Evolutionary conservation across 2,797 vertebrate genomes (phyloP), one percentile per base, ranked within the genome.

Genomic region (Pseudochaenichthys georgianus): DNA sequence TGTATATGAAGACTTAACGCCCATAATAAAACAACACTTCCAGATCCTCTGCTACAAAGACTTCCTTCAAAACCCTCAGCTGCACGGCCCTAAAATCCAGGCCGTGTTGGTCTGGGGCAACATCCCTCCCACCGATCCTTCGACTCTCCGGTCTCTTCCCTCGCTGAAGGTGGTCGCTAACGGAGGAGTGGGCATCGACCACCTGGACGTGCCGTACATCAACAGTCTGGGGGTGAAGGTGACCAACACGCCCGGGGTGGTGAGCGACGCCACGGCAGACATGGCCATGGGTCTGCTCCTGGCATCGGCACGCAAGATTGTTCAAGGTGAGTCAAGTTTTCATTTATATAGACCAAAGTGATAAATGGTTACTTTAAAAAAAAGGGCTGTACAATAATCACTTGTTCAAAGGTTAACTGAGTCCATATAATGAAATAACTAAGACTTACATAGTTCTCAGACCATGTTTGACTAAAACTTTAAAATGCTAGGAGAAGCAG

Each of bases 221-320:
- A 76, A 13, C 67, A 73, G 73, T 11, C 69, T 66, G 3, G 82
- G 82, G 12, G 51, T 82, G 31, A 89, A 85, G 79, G 86, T 89
- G 73, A 43, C 77, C 64, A 83, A 87, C 73, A 85, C 83, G 0
- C 85, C 94, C 0, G 83, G 82, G 5, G 76, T 82, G 17, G 93
- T 95, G 45, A 91, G 90, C 53, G 88, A 68, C 10, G 88, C 94
- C 76, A 96, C 93, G 1, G 96, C 96, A 2, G 86, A 88, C 34
- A 78, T 88, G 0, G 89, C 80, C 5, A 78, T 89, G 88, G 82
- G 45, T 70, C 79, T 91, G 61, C 85, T 91, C 17, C 64, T 91
- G 73, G 87, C 82, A 21, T 88, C 84, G 0, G 86, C 86, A n/a
- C 52, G 88, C 42, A 73, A 17, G 21, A 53, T 90, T 1, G 41